Evolutionary conservation across 37 sponge, comb jelly and placozoan species (phyloP).

Genomic region (Amphimedon queenslandica): DNA sequence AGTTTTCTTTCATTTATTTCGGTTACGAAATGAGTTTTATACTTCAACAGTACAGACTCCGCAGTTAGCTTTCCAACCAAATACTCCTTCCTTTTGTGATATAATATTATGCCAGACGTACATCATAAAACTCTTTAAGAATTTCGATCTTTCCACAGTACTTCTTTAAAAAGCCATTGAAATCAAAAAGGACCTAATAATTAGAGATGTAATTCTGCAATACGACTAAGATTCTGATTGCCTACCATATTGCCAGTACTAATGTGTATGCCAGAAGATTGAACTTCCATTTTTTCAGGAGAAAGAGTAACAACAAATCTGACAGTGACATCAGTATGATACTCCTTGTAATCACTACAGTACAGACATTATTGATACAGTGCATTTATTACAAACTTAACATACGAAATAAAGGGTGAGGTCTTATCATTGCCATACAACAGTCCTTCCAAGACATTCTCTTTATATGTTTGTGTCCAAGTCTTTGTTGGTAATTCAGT

Average conservation of each 20-base stretch:
- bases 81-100: conserved; percentile 77
- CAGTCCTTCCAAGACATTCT: conserved; percentile 83
- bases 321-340: conserved; percentile 96
- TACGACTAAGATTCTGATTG: not conserved
- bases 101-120: conserved; percentile 68
- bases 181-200: conserved; percentile 83
- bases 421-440: conserved; percentile 88
- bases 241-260: not conserved
- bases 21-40: conserved; percentile 87
- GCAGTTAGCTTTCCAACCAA: conserved; percentile 80
- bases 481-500: conserved; percentile 83
- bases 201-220: not conserved
- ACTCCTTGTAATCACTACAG: conserved; percentile 96
- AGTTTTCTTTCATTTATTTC: conserved; percentile 89
- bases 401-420: conserved; percentile 76
- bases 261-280: conserved; percentile 71
- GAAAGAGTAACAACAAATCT: conserved; percentile 86
- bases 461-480: conserved; percentile 98
- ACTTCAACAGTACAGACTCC: conserved; percentile 69
- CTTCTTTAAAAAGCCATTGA: conserved; percentile 74
- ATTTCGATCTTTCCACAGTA: conserved; percentile 66
- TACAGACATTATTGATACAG: no score
- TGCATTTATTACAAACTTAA: no score
- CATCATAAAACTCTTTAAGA: conserved; percentile 80
- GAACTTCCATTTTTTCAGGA: conserved; percentile 68